Percentiles rank a stretch among this genome's conserved stretches.
These are phyloP conservation scores for Gobius niger DNA, from an alignment of 2,113 vertebrate genomes.

Conservation along the genomic window DNA sequence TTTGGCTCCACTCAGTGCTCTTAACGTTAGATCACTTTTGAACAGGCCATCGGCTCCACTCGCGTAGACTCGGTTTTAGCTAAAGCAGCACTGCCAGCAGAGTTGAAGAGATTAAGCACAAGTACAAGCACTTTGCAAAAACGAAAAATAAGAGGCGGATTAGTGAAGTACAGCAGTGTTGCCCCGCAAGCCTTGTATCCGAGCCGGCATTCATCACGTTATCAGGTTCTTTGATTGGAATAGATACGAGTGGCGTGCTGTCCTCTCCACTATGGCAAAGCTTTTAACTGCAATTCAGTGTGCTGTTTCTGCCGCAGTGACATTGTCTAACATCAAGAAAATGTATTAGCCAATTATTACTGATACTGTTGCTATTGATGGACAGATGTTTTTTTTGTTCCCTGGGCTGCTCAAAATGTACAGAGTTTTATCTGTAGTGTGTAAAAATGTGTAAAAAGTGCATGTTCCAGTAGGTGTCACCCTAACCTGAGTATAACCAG, in stretches of 20 bases:
- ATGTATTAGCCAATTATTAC: too few relatives aligned
- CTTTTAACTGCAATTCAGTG: too few relatives aligned
- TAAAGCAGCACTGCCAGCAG: constrained; percentile 17
- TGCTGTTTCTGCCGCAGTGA: too few relatives aligned
- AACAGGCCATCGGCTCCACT: constrained; percentile 44
- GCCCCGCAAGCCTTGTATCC: constrained; percentile 34
- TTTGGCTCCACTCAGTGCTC: constrained; percentile 21
- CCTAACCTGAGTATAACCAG: constrained; percentile 36
- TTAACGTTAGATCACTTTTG: constrained; percentile 48
- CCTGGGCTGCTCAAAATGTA: too few relatives aligned
- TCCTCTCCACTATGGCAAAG: neutral
- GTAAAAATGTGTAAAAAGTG: neutral
- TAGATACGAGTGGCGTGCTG: constrained; percentile 10
- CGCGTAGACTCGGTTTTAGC: constrained; percentile 22
- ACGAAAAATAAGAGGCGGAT: constrained; percentile 16
- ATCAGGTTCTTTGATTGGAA: constrained; percentile 31
- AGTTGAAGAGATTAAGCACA: constrained; percentile 34
- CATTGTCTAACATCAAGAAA: too few relatives aligned
- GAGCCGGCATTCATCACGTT: constrained; percentile 37
- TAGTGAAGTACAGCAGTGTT: constrained; percentile 11
- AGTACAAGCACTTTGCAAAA: constrained; percentile 24
- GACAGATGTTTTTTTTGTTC: too few relatives aligned
- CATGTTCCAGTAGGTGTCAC: constrained; percentile 67
- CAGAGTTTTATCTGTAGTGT: too few relatives aligned
- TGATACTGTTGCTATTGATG: too few relatives aligned